Evolutionary conservation across 1,140 invertebrate genomes (phyloP), one percentile per base, ranked within the genome.

Genomic region (Euura saliciscinereae): DNA sequence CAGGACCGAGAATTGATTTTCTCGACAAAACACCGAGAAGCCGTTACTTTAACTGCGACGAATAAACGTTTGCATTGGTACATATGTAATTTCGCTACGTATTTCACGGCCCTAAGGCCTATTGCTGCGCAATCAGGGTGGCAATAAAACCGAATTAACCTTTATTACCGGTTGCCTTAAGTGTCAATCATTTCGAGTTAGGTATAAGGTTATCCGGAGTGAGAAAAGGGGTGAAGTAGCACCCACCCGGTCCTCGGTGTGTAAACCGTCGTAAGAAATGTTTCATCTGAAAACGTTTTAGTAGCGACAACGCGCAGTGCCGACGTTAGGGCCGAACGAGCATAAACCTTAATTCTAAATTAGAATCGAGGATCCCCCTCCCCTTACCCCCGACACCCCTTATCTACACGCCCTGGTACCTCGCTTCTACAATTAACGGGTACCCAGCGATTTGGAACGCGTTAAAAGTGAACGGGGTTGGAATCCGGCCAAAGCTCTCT

Each of bases 341-440:
- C 79, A 76, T 82, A 81, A 84, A 84, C 80, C 76, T 82, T 81
- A 82, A 84, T 85, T 77, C 82, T 73, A 73, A 82, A 82, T 83
- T 81, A 83, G 79, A 81, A 84, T 79, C 78, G 74, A 46, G 8
- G 8, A 10, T 28, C 59, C 59, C 8, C 59, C 59, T 64, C 13
- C 8, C 59, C 59, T 10, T 64, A 64, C 59, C 13, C 59, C 8
- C 13, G 1, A 64, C 59, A 10, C 13, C 59, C 13, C 59, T 64
- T 13, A 10, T 13, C 59, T 64, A 10, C 8, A 64, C 59, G 59
- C 59, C 13, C 28, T 28, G 28, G 28, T 28, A 28, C 66, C 28
- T 28, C 66, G 13, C 43, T 43, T 13, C 43, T 43, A 66, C 66
- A 13, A 66, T 13, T 66, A 66, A 66, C 13, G 13, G 28, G 66